Evolutionary conservation across 2,113 vertebrate species (phyloP), one percentile per base, ranked within the genome.

Genomic region (Manacus vitellinus): DNA sequence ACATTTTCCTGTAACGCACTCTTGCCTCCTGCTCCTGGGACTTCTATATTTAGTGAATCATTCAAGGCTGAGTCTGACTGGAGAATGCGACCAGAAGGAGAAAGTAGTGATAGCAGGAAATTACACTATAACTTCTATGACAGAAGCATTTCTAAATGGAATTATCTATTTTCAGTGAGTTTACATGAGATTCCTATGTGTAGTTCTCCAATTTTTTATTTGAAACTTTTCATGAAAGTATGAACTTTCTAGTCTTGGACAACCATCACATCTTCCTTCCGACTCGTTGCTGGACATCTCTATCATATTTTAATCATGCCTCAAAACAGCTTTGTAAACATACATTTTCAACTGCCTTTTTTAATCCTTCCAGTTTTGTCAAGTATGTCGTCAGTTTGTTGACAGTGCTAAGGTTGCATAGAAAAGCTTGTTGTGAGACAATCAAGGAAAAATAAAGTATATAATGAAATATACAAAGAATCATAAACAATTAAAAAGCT

Each of bases 1-100:
- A 41, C 9, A 28, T 82, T 72, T 88, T 90, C 16, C n/a, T 93
- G 67, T 56, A 92, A 68, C 56, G 78, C 74, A 76, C 58, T 88
- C 24, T 82, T 90, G 71, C 74, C 24, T 93, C 61, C 81, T 1
- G 37, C 66, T 97, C 74, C 47, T 41, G 19, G 31, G 62, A 79
- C 66, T 90, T 85, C 47, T 85, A 21, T 75, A 61, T 87, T 85
- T 65, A 79, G 70, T 73, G 78, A 88, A 51, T 85, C 88, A 82
- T 8, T 55, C 47, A 85, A 92, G 39, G 8, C 39, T 87, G 61
- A 94, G 12, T 61, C 44, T 68, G 44, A 56, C 49, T 92, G 49
- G 27, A 12, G 66, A 88, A 79, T 2, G 3, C 0, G 0, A 95
- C n/a, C 39, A 79, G 70, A 72, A 89, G 35, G 37, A 72, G 66